These are phyloP conservation scores for Neopipo cinnamomea DNA, from an alignment of 2,113 vertebrate genomes.

Conservation along the genomic window DNA sequence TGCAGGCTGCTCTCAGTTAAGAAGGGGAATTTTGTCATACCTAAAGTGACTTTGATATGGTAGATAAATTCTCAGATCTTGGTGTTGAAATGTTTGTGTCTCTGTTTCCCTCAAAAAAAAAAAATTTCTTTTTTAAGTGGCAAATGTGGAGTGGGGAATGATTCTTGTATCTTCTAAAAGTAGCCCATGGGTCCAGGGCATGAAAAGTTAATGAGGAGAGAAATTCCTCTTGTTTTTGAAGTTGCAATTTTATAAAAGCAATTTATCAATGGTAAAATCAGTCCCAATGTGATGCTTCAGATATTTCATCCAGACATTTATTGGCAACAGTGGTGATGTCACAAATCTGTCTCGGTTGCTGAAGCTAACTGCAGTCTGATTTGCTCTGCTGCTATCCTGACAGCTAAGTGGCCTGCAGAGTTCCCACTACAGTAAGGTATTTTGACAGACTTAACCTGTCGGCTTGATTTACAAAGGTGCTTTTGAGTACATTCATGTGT, in stretches of 20 bases:
- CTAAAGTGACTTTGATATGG: not conserved
- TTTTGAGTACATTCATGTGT: not conserved
- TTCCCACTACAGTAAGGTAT: not conserved
- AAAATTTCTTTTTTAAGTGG: not conserved
- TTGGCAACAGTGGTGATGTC: not conserved
- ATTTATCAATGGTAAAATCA: not conserved
- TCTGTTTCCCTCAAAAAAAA: not conserved
- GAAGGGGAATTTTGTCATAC: constrained; percentile 14
- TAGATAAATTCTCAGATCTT: constrained; percentile 8
- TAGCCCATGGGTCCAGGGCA: not conserved
- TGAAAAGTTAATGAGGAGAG: not conserved
- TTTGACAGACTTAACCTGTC: not conserved
- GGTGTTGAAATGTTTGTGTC: not conserved
- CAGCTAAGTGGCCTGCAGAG: not conserved
- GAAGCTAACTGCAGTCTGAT: not conserved
- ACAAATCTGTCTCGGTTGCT: not conserved
- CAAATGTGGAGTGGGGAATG: not conserved
- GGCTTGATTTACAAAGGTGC: constrained; percentile 8
- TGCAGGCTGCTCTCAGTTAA: constrained; percentile 9
- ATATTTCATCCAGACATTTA: not conserved
- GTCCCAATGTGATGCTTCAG: not conserved
- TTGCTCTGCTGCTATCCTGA: not conserved
- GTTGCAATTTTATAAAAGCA: not conserved
- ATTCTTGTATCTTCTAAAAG: not conserved
- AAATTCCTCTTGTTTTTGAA: not conserved